phyloP scores from a whole-genome alignment of 2,888 invertebrate genomes.

The Eledone cirrhosa region DNA sequence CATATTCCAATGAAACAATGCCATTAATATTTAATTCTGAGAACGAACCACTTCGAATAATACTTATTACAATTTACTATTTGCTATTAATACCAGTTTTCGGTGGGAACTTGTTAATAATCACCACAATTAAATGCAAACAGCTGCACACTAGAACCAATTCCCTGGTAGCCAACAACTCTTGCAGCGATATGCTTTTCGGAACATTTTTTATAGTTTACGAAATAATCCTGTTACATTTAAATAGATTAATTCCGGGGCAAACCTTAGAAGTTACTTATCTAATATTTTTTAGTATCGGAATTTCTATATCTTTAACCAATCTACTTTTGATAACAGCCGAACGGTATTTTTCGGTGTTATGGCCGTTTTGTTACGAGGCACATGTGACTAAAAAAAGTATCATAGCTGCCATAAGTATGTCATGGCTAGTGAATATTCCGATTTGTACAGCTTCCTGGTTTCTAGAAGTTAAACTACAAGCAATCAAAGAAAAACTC shows the following conservation, averaged over 20 bases:
- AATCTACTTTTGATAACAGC: background rate
- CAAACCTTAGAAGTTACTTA: background rate
- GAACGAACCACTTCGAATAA: background rate
- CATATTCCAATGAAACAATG: too few species aligned
- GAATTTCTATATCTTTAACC: background rate
- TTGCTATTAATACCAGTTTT: background rate
- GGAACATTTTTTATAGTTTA: background rate
- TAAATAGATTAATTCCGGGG: background rate
- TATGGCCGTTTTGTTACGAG: background rate
- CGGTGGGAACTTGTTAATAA: background rate
- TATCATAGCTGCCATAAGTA: background rate
- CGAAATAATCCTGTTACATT: background rate
- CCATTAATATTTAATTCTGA: background rate
- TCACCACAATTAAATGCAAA: background rate
- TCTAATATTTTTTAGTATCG: background rate
- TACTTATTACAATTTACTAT: background rate
- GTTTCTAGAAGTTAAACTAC: background rate
- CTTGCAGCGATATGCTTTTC: constrained; percentile 10
- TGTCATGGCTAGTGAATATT: background rate
- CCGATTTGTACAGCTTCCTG: background rate
- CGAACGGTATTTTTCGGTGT: background rate
- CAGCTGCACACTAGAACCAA: background rate
- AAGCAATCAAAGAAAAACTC: too few species aligned
- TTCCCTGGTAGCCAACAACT: background rate
- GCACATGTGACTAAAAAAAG: background rate